Base-by-base conservation (phyloP, 2,113 vertebrate genomes). In the Casuarius casuarius region DNA sequence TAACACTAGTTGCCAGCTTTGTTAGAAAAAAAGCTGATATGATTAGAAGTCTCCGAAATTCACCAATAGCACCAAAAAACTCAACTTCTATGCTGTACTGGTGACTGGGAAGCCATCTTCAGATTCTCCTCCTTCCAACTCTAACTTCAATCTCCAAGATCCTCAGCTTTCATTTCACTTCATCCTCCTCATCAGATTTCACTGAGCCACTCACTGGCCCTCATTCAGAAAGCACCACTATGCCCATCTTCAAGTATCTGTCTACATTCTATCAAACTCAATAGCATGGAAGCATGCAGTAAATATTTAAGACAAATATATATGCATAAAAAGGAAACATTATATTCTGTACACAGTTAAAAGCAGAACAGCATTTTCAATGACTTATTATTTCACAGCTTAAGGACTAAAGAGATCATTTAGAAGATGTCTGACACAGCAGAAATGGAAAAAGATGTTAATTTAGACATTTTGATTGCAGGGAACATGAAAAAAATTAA, bases 61-160 rank as follows among this genome's bases (percentile, higher is more conserved):
- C 18, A 52, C 2, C 5, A 26, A 3, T 1, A 79, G 20, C 2
- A 21, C 1, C 1, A 76, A 56, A 58, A 9, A 3, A 0, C 6
- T 38, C 12, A 59, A 22, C 1, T 68, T 58, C 4, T 17, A 68
- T 52, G 3, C 5, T 1, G 13, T 46, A 3, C n/a, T 84, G 42
- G n/a, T 20, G 11, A 33, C 4, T 8, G 10, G 61, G 2, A 48
- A 58, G 4, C 4, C 4, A 2, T 44, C 33, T 67, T 44, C 10
- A 51, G 6, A 4, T 51, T 46, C 10, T 80, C 7, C 52, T 29
- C 10, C 19, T 66, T 66, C 33, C 2, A 0, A 28, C 3, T 9
- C 10, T 7, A 28, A 66, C 4, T 25, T 29, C 28, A 58, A 13
- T 0, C 0, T 3, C 14, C 16, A 71, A 38, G 14, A 56, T 2